These are phyloP conservation scores for Salvelinus alpinus DNA, from an alignment of 2,113 vertebrate genomes.

Conservation along the genomic window DNA sequence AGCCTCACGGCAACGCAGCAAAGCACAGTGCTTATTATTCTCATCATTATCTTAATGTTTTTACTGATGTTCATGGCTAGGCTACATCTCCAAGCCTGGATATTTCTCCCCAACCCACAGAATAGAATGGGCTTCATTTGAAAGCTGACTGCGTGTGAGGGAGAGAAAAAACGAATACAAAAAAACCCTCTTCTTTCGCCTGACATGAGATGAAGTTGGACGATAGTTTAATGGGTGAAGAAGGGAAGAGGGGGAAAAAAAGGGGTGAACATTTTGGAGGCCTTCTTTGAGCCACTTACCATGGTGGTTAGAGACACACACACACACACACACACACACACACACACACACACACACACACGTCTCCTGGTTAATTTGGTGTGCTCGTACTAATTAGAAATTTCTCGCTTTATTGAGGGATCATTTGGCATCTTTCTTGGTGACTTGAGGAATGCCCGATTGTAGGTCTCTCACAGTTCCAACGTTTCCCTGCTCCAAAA, in stretches of 20 bases:
- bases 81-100: constrained; percentile 91
- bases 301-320: constrained; percentile 19
- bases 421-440: constrained; percentile 57
- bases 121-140: constrained; percentile 79
- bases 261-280: constrained; percentile 29
- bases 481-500: constrained; percentile 23
- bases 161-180: constrained; percentile 23
- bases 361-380: constrained; percentile 49
- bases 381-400: constrained; percentile 56
- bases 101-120: constrained; percentile 77
- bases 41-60: too few species aligned
- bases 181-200: constrained; percentile 9
- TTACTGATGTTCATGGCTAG: constrained; percentile 47
- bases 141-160: constrained; percentile 47
- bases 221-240: constrained; percentile 21
- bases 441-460: constrained; percentile 54
- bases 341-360: neutral
- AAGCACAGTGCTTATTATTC: too few species aligned
- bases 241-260: constrained; percentile 48
- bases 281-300: constrained; percentile 17
- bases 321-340: neutral
- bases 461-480: constrained; percentile 38
- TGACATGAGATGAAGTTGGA: neutral
- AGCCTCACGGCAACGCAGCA: too few species aligned
- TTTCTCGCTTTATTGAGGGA: constrained; percentile 47